Base-by-base conservation (phyloP, 2,113 vertebrate species). In the Nicator chloris region DNA sequence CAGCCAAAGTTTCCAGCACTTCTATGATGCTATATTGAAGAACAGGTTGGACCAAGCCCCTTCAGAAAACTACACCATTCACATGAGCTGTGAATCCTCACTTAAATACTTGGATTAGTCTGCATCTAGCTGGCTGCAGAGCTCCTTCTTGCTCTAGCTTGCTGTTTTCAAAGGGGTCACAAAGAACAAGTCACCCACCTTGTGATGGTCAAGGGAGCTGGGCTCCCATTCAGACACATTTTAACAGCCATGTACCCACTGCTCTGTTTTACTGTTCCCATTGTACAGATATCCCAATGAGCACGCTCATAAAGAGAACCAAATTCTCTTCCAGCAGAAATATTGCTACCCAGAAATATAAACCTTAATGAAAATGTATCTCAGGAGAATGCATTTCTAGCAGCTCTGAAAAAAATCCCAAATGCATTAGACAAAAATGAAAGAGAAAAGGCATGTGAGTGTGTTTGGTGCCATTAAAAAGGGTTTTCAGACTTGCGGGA, bases 281-380 rank as follows among this genome's bases (percentile, higher is more conserved):
- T 30, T 37, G 47, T 64, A 82, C 51, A 81, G 85, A 66, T 54
- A 91, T 26, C 82, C 51, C 72, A 85, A 78, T 16, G 80, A 94
- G 82, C 47, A 60, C 0, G 6, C 47, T 71, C 82, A 79, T 39
- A 80, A 86, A 64, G 57, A 57, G 71, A 95, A 78, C 35, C 28
- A 51, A 90, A 86, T 60, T 77, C 53, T 94, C 59, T 60, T 83
- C 57, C 73, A 87, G 78, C 37, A 92, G 85, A 92, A 92, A 96
- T 78, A 86, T 5, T 91, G 68, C 64, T 82, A 90, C 49, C 79
- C 79, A 60, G 71, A 88, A 83, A 86, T 77, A 90, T 28, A 70
- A 8, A 88, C 60, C 37, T 88, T 92, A 82, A 88, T 95, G 92
- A 91, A 94, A 95, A 81, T 15, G 23, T 75, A 81, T 56, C 82